phyloP scores from a whole-genome alignment of 2,113 vertebrate genomes.

The Bubo bubo region DNA sequence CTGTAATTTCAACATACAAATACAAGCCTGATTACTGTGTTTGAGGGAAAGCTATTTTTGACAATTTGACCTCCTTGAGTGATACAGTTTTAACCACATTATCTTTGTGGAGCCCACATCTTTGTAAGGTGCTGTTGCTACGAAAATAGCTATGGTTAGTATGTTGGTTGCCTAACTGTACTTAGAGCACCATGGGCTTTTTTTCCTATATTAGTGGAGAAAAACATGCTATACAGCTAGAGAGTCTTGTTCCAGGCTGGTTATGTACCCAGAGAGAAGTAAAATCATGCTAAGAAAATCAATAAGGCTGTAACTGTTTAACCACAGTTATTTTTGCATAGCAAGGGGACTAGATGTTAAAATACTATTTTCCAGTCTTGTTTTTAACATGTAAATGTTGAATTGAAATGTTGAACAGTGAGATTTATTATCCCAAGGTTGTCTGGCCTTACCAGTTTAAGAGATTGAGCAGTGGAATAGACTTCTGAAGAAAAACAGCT shows the following conservation, averaged over 20 bases:
- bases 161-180: not conserved
- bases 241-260: not conserved
- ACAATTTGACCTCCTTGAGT: not conserved
- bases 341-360: not conserved
- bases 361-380: not conserved
- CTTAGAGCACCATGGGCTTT: not conserved
- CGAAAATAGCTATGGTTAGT: constrained; percentile 18
- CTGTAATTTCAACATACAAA: constrained; percentile 35
- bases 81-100: not conserved
- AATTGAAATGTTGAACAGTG: not conserved
- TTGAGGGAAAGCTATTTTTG: constrained; percentile 40
- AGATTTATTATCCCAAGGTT: not conserved
- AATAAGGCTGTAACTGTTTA: not conserved
- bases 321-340: not conserved
- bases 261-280: not conserved
- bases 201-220: not conserved
- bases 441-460: not conserved
- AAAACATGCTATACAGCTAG: not conserved
- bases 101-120: not conserved
- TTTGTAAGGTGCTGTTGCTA: not conserved
- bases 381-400: not conserved
- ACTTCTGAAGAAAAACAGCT: not conserved
- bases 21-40: not conserved
- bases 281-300: not conserved
- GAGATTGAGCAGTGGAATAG: not conserved